Percentiles rank a stretch among this genome's conserved stretches.
phyloP scores from a whole-genome alignment of 2,797 vertebrate genomes.

The Propithecus perrieri region DNA sequence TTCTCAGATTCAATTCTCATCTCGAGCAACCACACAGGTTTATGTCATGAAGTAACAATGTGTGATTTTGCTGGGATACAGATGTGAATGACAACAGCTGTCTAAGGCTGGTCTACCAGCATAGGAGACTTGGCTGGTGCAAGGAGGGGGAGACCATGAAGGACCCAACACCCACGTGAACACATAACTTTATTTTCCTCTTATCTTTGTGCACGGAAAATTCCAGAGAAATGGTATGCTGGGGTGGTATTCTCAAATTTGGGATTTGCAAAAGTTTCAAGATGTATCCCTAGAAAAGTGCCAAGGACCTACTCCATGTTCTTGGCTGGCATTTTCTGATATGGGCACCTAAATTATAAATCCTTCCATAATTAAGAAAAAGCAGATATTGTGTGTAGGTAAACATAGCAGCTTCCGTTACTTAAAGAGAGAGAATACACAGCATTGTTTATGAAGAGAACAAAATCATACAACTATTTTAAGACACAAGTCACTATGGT shows the following conservation, averaged over 20 bases:
- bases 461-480: conserved; percentile 66
- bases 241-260: background rate
- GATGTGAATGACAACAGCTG: background rate
- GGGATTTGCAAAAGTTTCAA: background rate
- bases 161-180: background rate
- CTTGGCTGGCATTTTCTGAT: background rate
- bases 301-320: background rate
- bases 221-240: background rate
- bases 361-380: conserved; percentile 46
- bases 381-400: background rate
- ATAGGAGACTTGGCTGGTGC: background rate
- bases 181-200: background rate
- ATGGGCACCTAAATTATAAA: background rate
- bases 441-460: conserved; percentile 48
- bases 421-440: conserved; percentile 49
- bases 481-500: conserved; percentile 80
- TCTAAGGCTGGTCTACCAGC: background rate
- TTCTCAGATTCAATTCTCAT: background rate
- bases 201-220: background rate
- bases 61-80: background rate
- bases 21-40: background rate
- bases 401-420: conserved; percentile 5
- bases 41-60: background rate
- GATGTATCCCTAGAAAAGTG: background rate
- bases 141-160: background rate